Evolutionary conservation across 2,888 invertebrate genomes (phyloP), one percentile per base, ranked within the genome.

Genomic region (Carcina quercana): DNA sequence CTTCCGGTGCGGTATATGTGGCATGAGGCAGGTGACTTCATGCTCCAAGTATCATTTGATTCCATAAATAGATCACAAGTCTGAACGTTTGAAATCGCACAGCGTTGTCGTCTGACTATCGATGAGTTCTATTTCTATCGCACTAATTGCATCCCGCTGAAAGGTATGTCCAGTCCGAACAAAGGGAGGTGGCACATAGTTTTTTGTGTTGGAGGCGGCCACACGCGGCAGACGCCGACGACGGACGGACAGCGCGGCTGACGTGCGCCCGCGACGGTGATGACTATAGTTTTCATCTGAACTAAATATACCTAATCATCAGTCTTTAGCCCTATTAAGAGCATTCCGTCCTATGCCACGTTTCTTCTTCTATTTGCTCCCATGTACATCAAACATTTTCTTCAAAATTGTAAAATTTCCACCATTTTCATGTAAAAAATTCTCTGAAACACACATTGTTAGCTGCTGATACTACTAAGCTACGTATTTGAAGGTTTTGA

Each of bases 111-210:
- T 58, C 50, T 55, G 69, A 62, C 60, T 70, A 80, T 82, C 75
- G 80, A 72, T 71, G 63, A 54, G 59, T 66, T 68, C 75, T 83
- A 83, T 82, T 79, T 74, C 69, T 58, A 71, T 63, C 58, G 45
- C 71, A 78, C 80, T 83, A 83, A 83, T 83, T 83, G 82, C 80
- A 82, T 78, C 75, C 65, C 66, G 83, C 62, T 80, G 82, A 83
- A 82, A 82, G 83, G 82, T 79, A 82, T 80, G 82, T 80, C 82
- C 82, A 82, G 74, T 57, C 61, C 65, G 79, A 82, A 80, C 80
- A 82, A 83, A 82, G 80, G 74, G 67, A 80, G 72, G 69, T 78
- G 75, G 67, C 75, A 82, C 75, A 64, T 79, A 50, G 68, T 80
- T 80, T 74, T 82, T 82, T 72, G 72, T 75, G 53, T 68, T 70